Conservation (phyloP, 2,888 invertebrate genomes). For the Bombylius major region DNA sequence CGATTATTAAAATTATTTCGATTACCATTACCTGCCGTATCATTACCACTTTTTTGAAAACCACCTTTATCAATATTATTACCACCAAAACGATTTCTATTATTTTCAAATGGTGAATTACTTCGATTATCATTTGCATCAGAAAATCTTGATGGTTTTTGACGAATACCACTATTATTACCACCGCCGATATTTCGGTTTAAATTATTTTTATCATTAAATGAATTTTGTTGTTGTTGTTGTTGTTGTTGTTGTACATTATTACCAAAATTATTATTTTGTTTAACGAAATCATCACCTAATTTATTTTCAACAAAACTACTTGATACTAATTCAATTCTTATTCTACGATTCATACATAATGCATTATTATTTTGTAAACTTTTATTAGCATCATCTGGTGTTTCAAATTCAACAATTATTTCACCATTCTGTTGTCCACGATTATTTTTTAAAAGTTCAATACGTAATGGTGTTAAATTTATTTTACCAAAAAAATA, state of each 20-base stretch:
- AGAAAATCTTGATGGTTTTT: slow-evolving; percentile 21
- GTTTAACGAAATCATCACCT: slow-evolving; percentile 1
- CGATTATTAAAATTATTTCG: slow-evolving; percentile 7
- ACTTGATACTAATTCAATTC: slow-evolving; percentile 14
- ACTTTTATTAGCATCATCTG: slow-evolving; percentile 49
- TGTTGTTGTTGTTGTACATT: too few species aligned
- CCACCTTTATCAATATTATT: not conserved
- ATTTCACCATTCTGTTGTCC: slow-evolving; percentile 71
- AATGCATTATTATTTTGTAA: slow-evolving; percentile 29
- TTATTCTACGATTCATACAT: slow-evolving; percentile 19
- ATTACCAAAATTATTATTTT: not conserved
- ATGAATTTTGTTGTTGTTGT: not conserved
- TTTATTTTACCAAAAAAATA: slow-evolving; percentile 69
- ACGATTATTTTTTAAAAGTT: slow-evolving; percentile 57
- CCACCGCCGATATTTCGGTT: not conserved
- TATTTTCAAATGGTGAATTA: not conserved
- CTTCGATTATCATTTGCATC: not conserved
- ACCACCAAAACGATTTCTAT: not conserved
- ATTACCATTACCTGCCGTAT: slow-evolving; percentile 5
- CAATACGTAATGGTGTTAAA: slow-evolving; percentile 62
- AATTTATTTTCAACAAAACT: slow-evolving; percentile 4
- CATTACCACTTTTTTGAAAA: not conserved
- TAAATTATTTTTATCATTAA: not conserved
- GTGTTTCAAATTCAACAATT: slow-evolving; percentile 68
- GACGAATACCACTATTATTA: not conserved